Conservation (phyloP, 2,888 invertebrate species). For the Harmothoe impar region DNA sequence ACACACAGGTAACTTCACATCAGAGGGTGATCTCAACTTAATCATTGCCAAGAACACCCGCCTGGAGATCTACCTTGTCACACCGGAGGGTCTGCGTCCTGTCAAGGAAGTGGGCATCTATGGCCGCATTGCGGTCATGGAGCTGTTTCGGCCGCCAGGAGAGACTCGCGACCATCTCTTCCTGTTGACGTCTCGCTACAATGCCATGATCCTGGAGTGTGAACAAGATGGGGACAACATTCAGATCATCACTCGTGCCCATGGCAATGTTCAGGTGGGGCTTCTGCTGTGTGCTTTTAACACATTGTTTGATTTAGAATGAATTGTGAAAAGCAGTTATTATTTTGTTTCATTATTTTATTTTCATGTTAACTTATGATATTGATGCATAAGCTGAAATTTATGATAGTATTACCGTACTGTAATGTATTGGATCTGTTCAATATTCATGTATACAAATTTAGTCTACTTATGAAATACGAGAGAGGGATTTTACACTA, state of each 20-base stretch:
- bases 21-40: constrained; percentile 95
- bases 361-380: too few species aligned
- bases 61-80: constrained; percentile 96
- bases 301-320: too few species aligned
- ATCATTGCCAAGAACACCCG: constrained; percentile 97
- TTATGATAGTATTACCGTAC: too few species aligned
- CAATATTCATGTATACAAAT: too few species aligned
- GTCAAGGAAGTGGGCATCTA: constrained; percentile 96
- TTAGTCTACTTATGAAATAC: too few species aligned
- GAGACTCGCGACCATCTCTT: constrained; percentile 96
- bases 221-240: constrained; percentile 88
- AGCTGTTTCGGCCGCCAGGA: constrained; percentile 95
- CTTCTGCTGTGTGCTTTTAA: too few species aligned
- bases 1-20: constrained; percentile 95
- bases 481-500: constrained; percentile 24
- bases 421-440: too few species aligned
- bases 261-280: constrained; percentile 93
- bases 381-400: too few species aligned
- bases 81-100: constrained; percentile 96
- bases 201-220: constrained; percentile 98
- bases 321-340: too few species aligned
- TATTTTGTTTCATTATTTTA: too few species aligned
- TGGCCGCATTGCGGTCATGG: constrained; percentile 96
- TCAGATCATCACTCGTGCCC: constrained; percentile 96
- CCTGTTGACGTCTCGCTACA: constrained; percentile 95